Conservation (phyloP, 2,888 invertebrate genomes). For the Epirrhoe tristata region DNA sequence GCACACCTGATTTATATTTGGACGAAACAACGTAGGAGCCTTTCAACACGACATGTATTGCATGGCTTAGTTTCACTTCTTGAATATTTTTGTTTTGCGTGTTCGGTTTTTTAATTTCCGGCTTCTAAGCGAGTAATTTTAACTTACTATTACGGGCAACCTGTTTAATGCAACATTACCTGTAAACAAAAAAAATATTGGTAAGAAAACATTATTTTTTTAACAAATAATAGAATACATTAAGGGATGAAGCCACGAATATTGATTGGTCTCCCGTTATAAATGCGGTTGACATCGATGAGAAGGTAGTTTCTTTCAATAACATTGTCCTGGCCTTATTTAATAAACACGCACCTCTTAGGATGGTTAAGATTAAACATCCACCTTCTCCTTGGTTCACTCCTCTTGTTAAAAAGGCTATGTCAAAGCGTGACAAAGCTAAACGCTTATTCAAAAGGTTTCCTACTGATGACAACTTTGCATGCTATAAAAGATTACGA, state of each 20-base stretch:
- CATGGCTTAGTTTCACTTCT: neutral
- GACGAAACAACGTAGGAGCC: constrained; percentile 5
- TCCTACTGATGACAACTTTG: too few relatives aligned
- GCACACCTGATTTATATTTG: constrained; percentile 4
- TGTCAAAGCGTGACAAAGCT: too few relatives aligned
- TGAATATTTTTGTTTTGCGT: constrained; percentile 9
- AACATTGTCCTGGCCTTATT: too few relatives aligned
- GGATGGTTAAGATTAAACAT: too few relatives aligned
- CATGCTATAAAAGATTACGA: too few relatives aligned
- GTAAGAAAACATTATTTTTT: neutral
- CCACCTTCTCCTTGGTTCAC: too few relatives aligned
- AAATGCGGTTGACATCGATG: too few relatives aligned
- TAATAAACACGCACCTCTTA: too few relatives aligned
- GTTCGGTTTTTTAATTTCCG: constrained; percentile 12
- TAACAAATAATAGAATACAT: neutral
- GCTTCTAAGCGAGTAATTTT: neutral
- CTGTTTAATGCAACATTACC: constrained; percentile 2
- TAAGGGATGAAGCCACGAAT: neutral
- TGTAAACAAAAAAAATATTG: constrained; percentile 9
- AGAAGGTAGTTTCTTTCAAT: too few relatives aligned
- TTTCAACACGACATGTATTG: constrained; percentile 9
- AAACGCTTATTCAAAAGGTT: too few relatives aligned
- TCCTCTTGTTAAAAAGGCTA: too few relatives aligned
- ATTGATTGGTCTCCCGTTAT: too few relatives aligned
- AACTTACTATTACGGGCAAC: neutral